Evolutionary conservation across 2,888 invertebrate species (phyloP), one percentile per base, ranked within the genome.

Genomic region (Nezara viridula): DNA sequence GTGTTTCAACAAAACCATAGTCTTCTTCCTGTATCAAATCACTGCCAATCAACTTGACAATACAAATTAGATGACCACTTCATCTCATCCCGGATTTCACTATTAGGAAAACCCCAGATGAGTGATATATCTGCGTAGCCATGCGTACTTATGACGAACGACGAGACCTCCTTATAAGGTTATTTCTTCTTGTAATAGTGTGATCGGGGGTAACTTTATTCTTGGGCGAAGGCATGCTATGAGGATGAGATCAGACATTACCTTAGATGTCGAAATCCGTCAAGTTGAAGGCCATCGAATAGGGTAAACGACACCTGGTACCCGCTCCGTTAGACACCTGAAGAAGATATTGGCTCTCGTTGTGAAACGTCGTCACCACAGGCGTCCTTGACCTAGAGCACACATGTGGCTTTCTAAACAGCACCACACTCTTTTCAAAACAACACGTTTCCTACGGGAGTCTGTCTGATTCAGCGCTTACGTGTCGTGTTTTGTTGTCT

Each of bases 301-400:
- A 3, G 44, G 44, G 44, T 44, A 44, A 44, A 81, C 44, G 81
- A 81, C 81, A 81, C 44, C 81, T 81, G 44, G 19, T 16, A n/a
- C 9, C 24, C 81, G 81, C n/a, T 2, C 77, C 81, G 81, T 40
- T 40, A 47, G 40, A 44, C 44, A n/a, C 81, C 44, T 81, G 81
- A 81, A 47, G 81, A 81, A 81, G 81, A 44, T 81, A 47, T 81
- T 47, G 81, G 81, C 40, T 40, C 81, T 81, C 14, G n/a, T 81
- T 81, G 81, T 81, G 81, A 81, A 81, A 81, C 81, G 81, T 81
- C 81, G 81, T 44, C 81, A 81, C 81, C 81, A 81, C 44, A 81
- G 16, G 12, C 81, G 81, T 44, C 81, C 81, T 81, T 81, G 81
- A 81, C 81, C 40, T 81, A 81, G 81, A 81, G 81, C 81, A 81